Evolutionary conservation across 1,140 invertebrate genomes (phyloP).

Genomic region (Chelonus insularis): DNA sequence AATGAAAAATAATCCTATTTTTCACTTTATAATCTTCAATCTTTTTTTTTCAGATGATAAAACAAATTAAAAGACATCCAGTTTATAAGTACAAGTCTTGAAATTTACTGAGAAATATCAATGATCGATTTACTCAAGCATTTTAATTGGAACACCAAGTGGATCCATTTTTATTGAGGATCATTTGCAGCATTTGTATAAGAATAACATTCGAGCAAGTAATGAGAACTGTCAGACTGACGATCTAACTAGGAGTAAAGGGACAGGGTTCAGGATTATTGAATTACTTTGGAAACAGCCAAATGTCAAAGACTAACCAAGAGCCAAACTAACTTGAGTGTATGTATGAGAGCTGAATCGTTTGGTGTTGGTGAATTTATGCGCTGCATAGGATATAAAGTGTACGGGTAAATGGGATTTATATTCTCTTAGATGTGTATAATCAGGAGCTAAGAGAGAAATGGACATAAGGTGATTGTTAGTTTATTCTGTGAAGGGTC

Average conservation of each 20-base stretch:
- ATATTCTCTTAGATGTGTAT: not conserved
- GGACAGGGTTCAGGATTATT: slow-evolving; percentile 17
- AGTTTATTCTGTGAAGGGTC: not conserved
- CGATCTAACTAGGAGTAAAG: not conserved
- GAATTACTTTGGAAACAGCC: slow-evolving; percentile 24
- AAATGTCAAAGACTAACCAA: slow-evolving; percentile 24
- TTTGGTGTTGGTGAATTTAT: not conserved
- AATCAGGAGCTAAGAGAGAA: not conserved
- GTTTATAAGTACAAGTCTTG: too few relatives aligned
- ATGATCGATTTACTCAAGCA: too few relatives aligned
- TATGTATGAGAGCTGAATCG: not conserved
- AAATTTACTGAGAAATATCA: too few relatives aligned
- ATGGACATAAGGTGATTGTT: slow-evolving; percentile 5
- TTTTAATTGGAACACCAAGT: too few relatives aligned
- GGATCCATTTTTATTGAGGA: not conserved
- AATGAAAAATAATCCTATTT: not conserved
- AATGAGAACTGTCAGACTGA: not conserved
- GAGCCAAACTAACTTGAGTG: slow-evolving; percentile 7
- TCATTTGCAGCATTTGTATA: slow-evolving; percentile 10
- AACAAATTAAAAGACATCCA: too few relatives aligned
- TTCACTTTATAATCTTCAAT: not conserved
- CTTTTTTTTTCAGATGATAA: not conserved
- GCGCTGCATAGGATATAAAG: not conserved
- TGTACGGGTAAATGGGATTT: not conserved
- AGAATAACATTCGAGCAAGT: slow-evolving; percentile 11